These are phyloP conservation scores for Nothoprocta perdicaria DNA, from an alignment of 2,113 vertebrate species.

Conservation along the genomic window DNA sequence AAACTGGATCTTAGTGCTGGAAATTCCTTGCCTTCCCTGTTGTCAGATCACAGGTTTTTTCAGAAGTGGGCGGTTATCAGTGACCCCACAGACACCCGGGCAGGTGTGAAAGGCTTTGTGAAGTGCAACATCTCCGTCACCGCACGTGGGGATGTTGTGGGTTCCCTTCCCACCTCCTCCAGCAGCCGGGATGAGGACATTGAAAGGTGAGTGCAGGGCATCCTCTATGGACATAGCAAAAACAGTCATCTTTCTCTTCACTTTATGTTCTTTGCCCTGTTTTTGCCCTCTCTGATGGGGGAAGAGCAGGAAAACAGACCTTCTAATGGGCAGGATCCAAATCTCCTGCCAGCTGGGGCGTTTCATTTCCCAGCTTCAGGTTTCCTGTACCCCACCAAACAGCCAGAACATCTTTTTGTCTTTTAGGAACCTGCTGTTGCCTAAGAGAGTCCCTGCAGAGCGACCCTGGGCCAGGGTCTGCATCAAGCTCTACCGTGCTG, in stretches of 20 bases:
- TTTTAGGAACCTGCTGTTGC: slow-evolving; percentile 89
- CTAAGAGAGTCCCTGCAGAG: slow-evolving; percentile 85
- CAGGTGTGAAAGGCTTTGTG: slow-evolving; percentile 91
- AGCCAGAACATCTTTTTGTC: neutral
- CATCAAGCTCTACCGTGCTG: slow-evolving; percentile 85
- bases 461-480: slow-evolving; percentile 90
- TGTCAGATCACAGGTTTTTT: slow-evolving; percentile 90
- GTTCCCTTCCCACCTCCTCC: slow-evolving; percentile 67
- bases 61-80: slow-evolving; percentile 95
- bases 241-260: neutral
- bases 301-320: neutral
- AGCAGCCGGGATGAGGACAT: slow-evolving; percentile 82
- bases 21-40: neutral
- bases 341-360: neutral
- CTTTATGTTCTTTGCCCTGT: neutral
- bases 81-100: slow-evolving; percentile 87
- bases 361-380: neutral
- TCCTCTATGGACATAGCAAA: neutral
- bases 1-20: neutral
- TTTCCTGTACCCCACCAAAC: neutral
- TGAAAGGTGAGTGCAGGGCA: slow-evolving; percentile 83
- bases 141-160: slow-evolving; percentile 82
- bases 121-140: slow-evolving; percentile 87
- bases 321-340: neutral
- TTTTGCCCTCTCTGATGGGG: neutral